These are phyloP conservation scores for Dasyprocta punctata DNA, from an alignment of 2,113 vertebrate species.

Conservation along the genomic window DNA sequence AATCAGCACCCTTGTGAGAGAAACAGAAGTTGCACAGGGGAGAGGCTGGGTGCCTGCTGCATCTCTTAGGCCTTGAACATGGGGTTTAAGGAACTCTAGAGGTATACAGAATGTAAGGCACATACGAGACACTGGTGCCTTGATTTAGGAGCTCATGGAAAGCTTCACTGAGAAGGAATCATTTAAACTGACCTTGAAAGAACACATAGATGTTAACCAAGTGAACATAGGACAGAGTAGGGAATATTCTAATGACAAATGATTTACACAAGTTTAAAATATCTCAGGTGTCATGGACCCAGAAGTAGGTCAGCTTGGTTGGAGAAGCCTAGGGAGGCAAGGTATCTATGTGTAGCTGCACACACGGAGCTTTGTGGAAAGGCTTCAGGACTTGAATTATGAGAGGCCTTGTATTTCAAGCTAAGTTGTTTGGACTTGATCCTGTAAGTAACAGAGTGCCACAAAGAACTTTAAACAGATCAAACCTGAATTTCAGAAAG, in stretches of 20 bases:
- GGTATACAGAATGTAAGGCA: not conserved
- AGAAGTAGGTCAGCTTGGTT: not conserved
- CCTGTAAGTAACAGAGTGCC: not conserved
- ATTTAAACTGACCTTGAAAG: constrained; percentile 8
- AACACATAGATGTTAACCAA: not conserved
- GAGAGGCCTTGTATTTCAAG: not conserved
- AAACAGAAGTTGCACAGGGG: not conserved
- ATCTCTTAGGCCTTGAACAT: not conserved
- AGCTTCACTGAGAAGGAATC: not conserved
- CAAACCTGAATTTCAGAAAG: not conserved
- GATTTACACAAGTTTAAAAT: not conserved
- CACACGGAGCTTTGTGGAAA: not conserved
- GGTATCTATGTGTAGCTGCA: not conserved
- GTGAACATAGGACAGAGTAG: not conserved
- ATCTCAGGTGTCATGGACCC: not conserved
- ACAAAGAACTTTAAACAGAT: not conserved
- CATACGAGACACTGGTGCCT: not conserved
- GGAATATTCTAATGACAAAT: not conserved
- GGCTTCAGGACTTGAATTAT: not conserved
- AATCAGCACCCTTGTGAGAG: not conserved
- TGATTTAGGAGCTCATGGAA: not conserved
- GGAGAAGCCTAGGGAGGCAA: not conserved
- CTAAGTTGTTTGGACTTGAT: constrained; percentile 25
- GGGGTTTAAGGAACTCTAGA: not conserved
- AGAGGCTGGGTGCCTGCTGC: not conserved